Evolutionary conservation across 2,113 vertebrate genomes (phyloP), one percentile per base, ranked within the genome.

Genomic region (Platycercus adscitus): DNA sequence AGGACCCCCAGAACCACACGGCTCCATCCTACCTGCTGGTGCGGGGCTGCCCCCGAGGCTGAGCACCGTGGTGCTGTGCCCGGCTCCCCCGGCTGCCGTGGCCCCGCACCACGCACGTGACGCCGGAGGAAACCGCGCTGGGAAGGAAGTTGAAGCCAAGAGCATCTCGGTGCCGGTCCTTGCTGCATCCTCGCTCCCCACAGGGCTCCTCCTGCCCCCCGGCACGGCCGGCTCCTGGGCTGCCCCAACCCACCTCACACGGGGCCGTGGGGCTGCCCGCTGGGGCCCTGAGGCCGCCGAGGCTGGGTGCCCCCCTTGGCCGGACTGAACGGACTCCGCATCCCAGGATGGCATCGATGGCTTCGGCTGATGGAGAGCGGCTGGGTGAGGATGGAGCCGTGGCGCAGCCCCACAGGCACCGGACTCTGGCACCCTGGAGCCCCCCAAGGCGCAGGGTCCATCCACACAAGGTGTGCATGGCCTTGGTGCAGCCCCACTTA

Each of bases 101-200:
- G 86, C 63, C 71, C 77, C 81, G 2, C 83, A 29, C 41, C 0
- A 1, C 0, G 3, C 96, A 84, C 25, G 93, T 95, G 93, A 96
- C 9, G 11, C 60, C 2, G 3, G 79, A 96, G 93, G 95, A 96
- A 96, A 94, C 93, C 1, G 17, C 1, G 6, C 86, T 37, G 91
- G 83, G 91, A 96, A 95, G 95, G 96, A 96, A 96, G 95, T 95
- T 4, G 5, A 76, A 41, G 84, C 64, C 3, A 35, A 47, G 64
- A 39, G n/a, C 81, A 75, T 28, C 89, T 65, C 31, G 4, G 68
- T 26, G 87, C 87, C 0, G 25, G 23, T 86, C 66, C 89, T 56
- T 1, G 4, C 33, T 3, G 1, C 47, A 9, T 47, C 76, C 69
- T 76, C 0, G 12, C 0, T 4, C 53, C 83, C 64, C 83, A 6